Evolutionary conservation across 2,113 vertebrate species (phyloP), one percentile per base, ranked within the genome.

Genomic region (Leptocoma aspasia): DNA sequence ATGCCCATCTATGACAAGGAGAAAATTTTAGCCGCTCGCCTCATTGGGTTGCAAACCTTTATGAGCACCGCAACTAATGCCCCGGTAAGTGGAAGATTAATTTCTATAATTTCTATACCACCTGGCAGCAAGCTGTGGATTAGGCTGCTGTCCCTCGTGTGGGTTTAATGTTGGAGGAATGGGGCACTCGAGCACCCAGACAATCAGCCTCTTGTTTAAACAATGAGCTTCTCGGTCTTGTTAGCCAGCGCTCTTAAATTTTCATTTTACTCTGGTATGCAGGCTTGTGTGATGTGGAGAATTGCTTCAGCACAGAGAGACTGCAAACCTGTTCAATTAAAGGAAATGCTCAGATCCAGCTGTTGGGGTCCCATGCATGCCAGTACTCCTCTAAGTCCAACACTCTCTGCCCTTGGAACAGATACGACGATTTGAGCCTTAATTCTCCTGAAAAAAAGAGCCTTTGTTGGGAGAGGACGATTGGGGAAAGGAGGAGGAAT

Each of bases 101-200:
- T 98, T 98, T 97, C 94, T 95, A 92, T 98, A 98, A 98, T 98
- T 98, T 97, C 94, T 95, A 92, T 95, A 96, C 96, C 98, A 98
- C 98, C 98, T 98, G 98, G 98, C 94, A 52, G 97, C 96, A 96
- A 96, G 97, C 96, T 97, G 91, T 86, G 96, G 97, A 97, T 98
- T 96, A 98, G 90, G 79, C 94, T 95, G 78, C 75, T 84, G 82
- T 95, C 86, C 88, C 82, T 95, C 19, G 37, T 94, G 97, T 92
- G 97, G 95, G 95, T 96, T 97, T 97, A 96, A 97, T 95, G 91
- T 77, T 96, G 94, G 97, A 97, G 93, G 97, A 98, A 97, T 69
- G 76, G 91, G 88, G 96, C 94, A 80, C 94, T 96, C 24, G 53
- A 92, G 86, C 60, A 86, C 96, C 87, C 91, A 96, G 94, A 98